These are phyloP conservation scores for Uria lomvia DNA, from an alignment of 2,113 vertebrate genomes.

Conservation along the genomic window DNA sequence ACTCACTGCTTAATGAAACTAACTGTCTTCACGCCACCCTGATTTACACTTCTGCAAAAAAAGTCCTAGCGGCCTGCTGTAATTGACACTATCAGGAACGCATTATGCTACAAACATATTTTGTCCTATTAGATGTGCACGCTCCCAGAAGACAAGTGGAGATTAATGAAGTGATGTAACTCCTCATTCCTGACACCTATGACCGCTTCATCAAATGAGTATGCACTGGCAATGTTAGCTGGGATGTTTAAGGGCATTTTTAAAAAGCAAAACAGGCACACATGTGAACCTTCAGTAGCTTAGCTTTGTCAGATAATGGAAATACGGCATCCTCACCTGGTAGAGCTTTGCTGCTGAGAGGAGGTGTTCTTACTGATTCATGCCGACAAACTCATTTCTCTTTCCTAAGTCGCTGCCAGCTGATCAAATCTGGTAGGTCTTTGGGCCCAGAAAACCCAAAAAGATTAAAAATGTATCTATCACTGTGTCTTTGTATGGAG, in stretches of 20 bases:
- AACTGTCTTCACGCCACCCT: not conserved
- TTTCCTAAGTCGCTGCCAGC: not conserved
- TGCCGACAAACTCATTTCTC: not conserved
- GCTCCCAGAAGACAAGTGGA: not conserved
- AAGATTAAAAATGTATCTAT: not conserved
- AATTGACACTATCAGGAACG: not conserved
- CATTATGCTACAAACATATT: not conserved
- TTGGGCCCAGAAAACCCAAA: not conserved
- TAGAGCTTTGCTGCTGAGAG: not conserved
- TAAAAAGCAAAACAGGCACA: not conserved
- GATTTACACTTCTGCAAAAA: not conserved
- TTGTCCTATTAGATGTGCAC: not conserved
- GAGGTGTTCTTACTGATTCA: not conserved
- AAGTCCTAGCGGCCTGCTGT: not conserved
- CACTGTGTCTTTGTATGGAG: not conserved
- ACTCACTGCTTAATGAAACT: not conserved
- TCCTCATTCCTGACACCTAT: not conserved
- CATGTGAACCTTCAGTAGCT: not conserved
- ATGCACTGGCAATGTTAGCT: not conserved
- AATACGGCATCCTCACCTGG: not conserved
- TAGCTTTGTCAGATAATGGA: not conserved
- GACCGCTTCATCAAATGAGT: not conserved
- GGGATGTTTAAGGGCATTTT: not conserved
- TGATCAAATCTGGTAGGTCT: not conserved
- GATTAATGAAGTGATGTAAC: not conserved